Conservation (phyloP, 2,888 invertebrate species). For the Homarus gammarus region DNA sequence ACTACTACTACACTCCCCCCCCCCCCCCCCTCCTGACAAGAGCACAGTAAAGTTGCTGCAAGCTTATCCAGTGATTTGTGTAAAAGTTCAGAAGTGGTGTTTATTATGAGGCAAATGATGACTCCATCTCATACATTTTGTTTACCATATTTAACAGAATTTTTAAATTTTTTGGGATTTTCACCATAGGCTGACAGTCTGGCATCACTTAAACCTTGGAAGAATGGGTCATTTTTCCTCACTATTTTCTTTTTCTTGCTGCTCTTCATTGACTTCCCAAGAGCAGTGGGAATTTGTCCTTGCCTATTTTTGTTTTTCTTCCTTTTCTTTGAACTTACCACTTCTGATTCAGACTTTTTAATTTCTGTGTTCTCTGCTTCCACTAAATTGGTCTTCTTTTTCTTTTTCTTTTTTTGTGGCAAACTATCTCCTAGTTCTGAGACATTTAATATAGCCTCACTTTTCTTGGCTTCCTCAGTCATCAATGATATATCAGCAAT, state of each 20-base stretch:
- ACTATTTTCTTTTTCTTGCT: not conserved
- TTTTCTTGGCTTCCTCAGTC: no score
- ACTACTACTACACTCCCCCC: no score
- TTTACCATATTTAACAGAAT: constrained; percentile 83
- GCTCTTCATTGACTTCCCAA: not conserved
- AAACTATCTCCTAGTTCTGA: no score
- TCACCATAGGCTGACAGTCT: constrained; percentile 94
- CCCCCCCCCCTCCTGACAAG: no score
- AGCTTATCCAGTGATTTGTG: no score
- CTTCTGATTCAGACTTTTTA: not conserved
- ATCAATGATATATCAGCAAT: no score
- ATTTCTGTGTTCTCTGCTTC: not conserved
- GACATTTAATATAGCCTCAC: no score
- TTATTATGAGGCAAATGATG: not conserved
- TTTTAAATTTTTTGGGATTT: constrained; percentile 92
- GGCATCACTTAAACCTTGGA: constrained; percentile 82
- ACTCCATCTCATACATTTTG: not conserved
- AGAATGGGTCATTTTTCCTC: constrained; percentile 17
- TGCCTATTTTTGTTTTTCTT: not conserved
- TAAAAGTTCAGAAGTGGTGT: no score
- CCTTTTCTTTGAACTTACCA: constrained; percentile 29
- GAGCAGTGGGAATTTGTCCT: not conserved
- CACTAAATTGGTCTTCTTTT: not conserved
- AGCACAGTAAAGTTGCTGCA: no score
- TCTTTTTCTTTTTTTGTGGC: constrained; percentile 25